Conservation (phyloP, 2,888 invertebrate species). For the Hymenopus coronatus region DNA sequence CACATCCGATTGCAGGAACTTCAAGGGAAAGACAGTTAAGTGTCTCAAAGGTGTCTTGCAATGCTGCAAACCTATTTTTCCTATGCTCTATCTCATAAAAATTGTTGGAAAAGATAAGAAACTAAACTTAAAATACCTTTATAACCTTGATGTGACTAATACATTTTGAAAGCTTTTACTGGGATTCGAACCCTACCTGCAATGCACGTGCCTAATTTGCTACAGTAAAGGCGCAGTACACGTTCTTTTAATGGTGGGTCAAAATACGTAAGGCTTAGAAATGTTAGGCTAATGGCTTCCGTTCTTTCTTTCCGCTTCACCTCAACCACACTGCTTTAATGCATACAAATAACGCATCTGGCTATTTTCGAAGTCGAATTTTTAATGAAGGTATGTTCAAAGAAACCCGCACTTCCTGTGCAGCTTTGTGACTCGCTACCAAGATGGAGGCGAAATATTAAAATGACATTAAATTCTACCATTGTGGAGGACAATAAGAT, state of each 20-base stretch:
- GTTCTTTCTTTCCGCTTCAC: not conserved
- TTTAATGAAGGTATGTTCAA: not conserved
- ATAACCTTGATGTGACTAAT: not conserved
- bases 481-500: not conserved
- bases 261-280: not conserved
- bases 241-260: not conserved
- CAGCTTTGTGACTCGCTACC: not conserved
- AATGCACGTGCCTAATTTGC: not conserved
- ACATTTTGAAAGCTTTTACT: not conserved
- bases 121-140: too few relatives aligned
- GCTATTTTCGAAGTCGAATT: not conserved
- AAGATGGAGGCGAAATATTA: not conserved
- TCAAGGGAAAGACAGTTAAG: too few relatives aligned
- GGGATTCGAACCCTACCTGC: not conserved
- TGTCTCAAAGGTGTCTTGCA: too few relatives aligned
- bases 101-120: too few relatives aligned
- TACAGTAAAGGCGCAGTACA: not conserved
- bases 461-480: not conserved
- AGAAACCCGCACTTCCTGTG: not conserved
- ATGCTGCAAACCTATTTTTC: too few relatives aligned
- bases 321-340: not conserved
- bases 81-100: too few relatives aligned
- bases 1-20: too few relatives aligned
- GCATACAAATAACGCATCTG: not conserved
- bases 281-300: not conserved